These are phyloP conservation scores for Notothenia rossii DNA, from an alignment of 2,113 vertebrate genomes.

Conservation along the genomic window DNA sequence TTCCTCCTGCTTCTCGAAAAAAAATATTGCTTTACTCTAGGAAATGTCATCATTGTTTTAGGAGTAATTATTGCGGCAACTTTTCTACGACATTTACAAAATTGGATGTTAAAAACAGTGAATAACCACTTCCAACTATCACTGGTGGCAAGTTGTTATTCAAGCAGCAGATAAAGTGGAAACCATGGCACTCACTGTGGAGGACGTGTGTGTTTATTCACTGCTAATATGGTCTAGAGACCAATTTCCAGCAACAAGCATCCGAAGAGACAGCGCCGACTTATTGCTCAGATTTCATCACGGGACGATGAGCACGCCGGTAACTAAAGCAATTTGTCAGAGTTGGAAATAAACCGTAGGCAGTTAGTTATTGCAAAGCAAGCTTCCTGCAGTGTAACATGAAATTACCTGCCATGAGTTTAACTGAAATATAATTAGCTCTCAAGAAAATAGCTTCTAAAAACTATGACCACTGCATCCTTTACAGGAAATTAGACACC, in stretches of 20 bases:
- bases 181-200: neutral
- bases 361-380: slow-evolving; percentile 27
- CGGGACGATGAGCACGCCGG: slow-evolving; percentile 32
- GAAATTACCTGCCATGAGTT: slow-evolving; percentile 38
- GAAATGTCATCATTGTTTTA: too few species aligned
- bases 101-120: neutral
- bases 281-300: slow-evolving; percentile 45
- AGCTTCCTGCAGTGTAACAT: slow-evolving; percentile 36
- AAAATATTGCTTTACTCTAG: too few species aligned
- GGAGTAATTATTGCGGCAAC: neutral
- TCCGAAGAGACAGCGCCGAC: neutral
- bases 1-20: too few species aligned
- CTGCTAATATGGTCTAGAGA: slow-evolving; percentile 2
- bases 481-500: neutral
- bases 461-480: neutral
- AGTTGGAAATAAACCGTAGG: slow-evolving; percentile 12
- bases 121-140: neutral
- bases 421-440: slow-evolving; percentile 26
- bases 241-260: slow-evolving; percentile 21
- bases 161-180: neutral
- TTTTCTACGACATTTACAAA: neutral
- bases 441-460: slow-evolving; percentile 12
- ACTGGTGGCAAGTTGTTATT: slow-evolving; percentile 1
- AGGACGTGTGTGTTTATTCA: neutral
- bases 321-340: slow-evolving; percentile 52